Evolutionary conservation across 2,113 vertebrate species (phyloP).

Genomic region (Rhodinocichla rosea): DNA sequence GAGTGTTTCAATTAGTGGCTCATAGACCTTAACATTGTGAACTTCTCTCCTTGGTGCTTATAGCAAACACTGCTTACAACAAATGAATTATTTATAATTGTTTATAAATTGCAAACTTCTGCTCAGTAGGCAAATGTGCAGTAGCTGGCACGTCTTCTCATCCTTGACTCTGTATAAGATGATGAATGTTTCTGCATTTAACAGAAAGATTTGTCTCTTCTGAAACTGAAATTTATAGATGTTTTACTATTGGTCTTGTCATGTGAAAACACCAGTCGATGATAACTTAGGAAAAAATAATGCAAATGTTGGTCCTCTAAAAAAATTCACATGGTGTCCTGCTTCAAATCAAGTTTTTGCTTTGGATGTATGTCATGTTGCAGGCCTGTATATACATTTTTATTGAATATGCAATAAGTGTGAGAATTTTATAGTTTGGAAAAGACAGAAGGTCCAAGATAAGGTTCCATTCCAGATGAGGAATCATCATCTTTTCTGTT

Average conservation of each 20-base stretch:
- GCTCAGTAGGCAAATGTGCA: background rate
- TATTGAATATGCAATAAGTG: background rate
- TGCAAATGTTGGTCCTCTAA: background rate
- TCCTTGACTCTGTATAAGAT: background rate
- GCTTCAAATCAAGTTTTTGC: background rate
- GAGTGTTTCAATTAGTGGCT: background rate
- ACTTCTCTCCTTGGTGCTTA: background rate
- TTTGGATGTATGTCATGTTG: background rate
- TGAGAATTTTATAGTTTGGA: background rate
- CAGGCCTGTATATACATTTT: background rate
- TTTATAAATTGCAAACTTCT: background rate
- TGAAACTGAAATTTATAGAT: background rate
- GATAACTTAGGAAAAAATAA: background rate
- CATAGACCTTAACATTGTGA: background rate
- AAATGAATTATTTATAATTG: background rate
- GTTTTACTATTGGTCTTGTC: background rate
- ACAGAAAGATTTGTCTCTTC: background rate
- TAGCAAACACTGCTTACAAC: background rate
- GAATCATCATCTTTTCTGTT: background rate
- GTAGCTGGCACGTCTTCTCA: background rate
- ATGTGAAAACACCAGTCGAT: background rate
- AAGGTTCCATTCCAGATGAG: background rate
- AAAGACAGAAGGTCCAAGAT: background rate
- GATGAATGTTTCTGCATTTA: background rate
- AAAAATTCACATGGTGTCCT: fast-evolving